Conservation (phyloP, 2,113 vertebrate genomes). For the Drymodes brunneopygia region DNA sequence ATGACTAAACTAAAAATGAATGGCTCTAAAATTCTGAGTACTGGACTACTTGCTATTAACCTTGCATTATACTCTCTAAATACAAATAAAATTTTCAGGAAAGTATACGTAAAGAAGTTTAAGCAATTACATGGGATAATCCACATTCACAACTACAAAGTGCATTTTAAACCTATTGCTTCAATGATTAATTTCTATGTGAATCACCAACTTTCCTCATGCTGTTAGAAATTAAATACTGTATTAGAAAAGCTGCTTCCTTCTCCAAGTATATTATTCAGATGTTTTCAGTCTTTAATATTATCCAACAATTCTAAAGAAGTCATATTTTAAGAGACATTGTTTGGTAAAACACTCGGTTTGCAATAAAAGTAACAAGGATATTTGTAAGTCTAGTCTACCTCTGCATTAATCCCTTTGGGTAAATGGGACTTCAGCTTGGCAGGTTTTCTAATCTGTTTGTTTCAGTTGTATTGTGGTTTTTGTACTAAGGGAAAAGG, state of each 20-base stretch:
- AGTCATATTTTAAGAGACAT: not conserved
- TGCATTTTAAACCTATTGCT: not conserved
- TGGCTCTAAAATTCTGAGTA: not conserved
- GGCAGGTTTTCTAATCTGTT: not conserved
- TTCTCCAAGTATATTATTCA: not conserved
- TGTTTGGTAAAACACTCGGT: not conserved
- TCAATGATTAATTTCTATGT: not conserved
- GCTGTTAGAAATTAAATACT: not conserved
- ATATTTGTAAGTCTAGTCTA: not conserved
- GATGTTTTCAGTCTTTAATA: not conserved
- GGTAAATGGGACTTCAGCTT: not conserved
- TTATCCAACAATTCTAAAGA: not conserved
- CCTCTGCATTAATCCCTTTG: not conserved
- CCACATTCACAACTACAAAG: not conserved
- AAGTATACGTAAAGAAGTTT: not conserved
- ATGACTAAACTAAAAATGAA: not conserved
- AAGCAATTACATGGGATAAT: not conserved
- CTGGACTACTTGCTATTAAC: not conserved
- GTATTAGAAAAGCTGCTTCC: not conserved
- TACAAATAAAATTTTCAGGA: not conserved
- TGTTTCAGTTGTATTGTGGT: not conserved
- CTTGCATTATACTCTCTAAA: not conserved
- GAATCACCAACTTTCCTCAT: not conserved
- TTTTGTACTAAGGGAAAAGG: not conserved
- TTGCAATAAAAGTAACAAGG: not conserved